Conservation (phyloP, 2,888 invertebrate genomes). For the Helleia helle region DNA sequence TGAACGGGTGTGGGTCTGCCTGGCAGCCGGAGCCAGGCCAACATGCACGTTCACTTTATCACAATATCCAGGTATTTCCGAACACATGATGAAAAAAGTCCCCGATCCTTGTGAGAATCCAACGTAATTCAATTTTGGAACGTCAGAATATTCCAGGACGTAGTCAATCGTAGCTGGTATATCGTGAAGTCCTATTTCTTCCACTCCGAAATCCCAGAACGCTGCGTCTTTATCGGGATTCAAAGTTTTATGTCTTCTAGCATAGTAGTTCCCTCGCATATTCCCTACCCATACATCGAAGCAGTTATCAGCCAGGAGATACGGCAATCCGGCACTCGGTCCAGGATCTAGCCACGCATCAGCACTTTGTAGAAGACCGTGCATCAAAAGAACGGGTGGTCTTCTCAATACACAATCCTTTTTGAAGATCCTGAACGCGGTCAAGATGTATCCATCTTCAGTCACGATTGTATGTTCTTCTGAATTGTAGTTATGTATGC, state of each 20-base stretch:
- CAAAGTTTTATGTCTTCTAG: conserved; percentile 60
- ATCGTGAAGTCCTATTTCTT: conserved; percentile 84
- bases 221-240: conserved; percentile 35
- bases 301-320: conserved; percentile 30
- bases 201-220: conserved; percentile 73
- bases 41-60: conserved; percentile 75
- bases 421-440: conserved; percentile 33
- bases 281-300: conserved; percentile 40
- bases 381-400: conserved; percentile 47
- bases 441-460: conserved; percentile 46
- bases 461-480: conserved; percentile 42
- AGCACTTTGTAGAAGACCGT: conserved; percentile 44
- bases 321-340: conserved; percentile 31
- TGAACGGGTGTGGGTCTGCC: conserved; percentile 54
- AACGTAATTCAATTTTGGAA: conserved; percentile 52
- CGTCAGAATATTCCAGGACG: conserved; percentile 34
- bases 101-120: conserved; percentile 87
- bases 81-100: conserved; percentile 77
- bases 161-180: conserved; percentile 76
- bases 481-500: conserved; percentile 34
- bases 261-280: conserved; percentile 55
- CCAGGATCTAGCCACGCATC: conserved; percentile 49
- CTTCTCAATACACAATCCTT: conserved; percentile 13
- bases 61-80: conserved; percentile 77
- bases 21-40: conserved; percentile 76